These are phyloP conservation scores for Salticus scenicus DNA, from an alignment of 2,888 invertebrate genomes.

Conservation along the genomic window DNA sequence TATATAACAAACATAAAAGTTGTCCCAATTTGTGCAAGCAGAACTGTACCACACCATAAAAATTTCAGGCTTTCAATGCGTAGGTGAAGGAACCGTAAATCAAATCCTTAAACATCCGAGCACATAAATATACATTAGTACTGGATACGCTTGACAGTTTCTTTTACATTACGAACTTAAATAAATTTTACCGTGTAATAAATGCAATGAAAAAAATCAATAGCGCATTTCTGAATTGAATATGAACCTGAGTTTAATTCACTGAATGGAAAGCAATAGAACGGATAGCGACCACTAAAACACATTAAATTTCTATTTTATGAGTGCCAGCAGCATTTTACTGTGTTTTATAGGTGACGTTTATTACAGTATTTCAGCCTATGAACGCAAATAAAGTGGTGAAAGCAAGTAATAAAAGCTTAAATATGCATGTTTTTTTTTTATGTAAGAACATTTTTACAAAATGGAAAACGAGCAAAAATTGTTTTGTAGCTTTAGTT, in stretches of 20 bases:
- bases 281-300: not conserved
- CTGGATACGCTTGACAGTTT: not conserved
- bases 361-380: constrained; percentile 6
- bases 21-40: not conserved
- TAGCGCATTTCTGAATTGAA: not conserved
- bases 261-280: not conserved
- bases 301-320: constrained; percentile 15
- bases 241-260: not conserved
- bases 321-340: not conserved
- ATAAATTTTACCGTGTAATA: not conserved
- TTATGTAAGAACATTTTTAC: not conserved
- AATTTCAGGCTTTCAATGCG: not conserved
- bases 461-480: no score
- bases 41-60: not conserved
- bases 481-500: no score
- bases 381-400: constrained; percentile 1
- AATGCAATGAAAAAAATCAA: constrained; percentile 8
- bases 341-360: not conserved
- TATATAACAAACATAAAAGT: not conserved
- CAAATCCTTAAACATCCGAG: not conserved
- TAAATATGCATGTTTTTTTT: constrained; percentile 8
- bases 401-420: constrained; percentile 9
- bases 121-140: not conserved
- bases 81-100: not conserved
- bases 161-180: not conserved